These are phyloP conservation scores for Orbicella faveolata DNA, from an alignment of 64 coral and sea anemone species.

Conservation along the genomic window DNA sequence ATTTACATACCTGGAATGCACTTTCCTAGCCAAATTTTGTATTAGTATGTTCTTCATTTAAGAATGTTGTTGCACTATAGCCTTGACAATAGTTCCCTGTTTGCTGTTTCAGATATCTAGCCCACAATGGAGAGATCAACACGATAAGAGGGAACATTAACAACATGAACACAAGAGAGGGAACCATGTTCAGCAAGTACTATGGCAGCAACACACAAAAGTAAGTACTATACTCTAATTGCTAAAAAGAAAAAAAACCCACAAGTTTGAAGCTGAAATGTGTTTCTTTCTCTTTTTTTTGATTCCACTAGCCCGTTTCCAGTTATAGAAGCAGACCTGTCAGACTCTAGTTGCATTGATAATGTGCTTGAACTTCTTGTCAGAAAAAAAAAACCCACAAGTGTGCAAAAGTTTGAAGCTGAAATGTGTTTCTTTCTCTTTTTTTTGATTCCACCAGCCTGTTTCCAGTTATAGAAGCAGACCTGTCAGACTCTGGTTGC, in stretches of 20 bases:
- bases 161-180: conserved; percentile 94
- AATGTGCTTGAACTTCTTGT: conserved; percentile 89
- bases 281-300: neutral
- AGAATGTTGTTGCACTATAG: neutral
- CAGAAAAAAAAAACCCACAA: neutral
- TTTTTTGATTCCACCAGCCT: conserved; percentile 41
- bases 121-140: conserved; percentile 99
- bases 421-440: neutral
- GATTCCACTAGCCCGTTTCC: conserved; percentile 74
- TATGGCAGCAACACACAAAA: conserved; percentile 75
- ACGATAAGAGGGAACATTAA: conserved; percentile 92
- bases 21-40: no score
- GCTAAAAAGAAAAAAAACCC: no score
- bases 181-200: conserved; percentile 86
- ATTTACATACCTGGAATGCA: no score
- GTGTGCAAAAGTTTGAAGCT: no score
- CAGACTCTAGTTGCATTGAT: conserved; percentile 89
- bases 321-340: conserved; percentile 79
- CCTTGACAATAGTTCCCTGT: neutral
- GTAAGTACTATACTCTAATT: conserved; percentile 22
- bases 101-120: conserved; percentile 72
- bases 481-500: conserved; percentile 85
- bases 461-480: conserved; percentile 91
- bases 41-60: no score
- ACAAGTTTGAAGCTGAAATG: neutral